Base-by-base conservation (phyloP, 2,113 vertebrate species). In the Xiphias gladius region DNA sequence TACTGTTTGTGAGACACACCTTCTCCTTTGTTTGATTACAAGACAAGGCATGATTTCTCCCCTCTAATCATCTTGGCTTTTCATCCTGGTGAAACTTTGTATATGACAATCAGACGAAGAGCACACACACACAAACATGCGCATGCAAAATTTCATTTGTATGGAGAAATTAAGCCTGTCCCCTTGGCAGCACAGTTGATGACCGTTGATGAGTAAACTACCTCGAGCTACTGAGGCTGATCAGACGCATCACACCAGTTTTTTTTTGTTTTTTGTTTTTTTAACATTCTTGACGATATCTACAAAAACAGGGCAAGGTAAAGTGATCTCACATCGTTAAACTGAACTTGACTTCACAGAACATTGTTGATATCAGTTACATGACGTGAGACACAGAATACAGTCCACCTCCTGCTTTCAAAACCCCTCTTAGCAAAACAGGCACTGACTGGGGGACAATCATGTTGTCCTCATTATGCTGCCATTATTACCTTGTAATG, bases 361-460 rank as follows among this genome's bases (percentile, higher is more conserved):
- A 3, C 50, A 30, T 2, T 86, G 90, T 86, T 85, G 87, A 81
- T 88, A 88, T 90, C 87, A 19, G 64, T 91, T 86, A 93, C 86
- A 70, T 62, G 69, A 72, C 54, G 37, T 7, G 28, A 59, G 71
- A 68, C 52, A 26, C 37, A n/a, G 30, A 79, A 61, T n/a, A 41
- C 14, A 11, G 20, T 7, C 43, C 4, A 12, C 11, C 3, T 43
- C 39, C 2, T 28, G 69, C 66, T 73, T 82, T 62, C 55, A 39
- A 65, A 79, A 37, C 37, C 11, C 59, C 28, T 46, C 30, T 30
- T 12, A 46, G 55, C 75, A 48, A 79, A 88, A 73, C 64, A 24
- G 74, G 50, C 26, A 43, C n/a, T 11, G 41, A 83, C 62, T 43
- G 8, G 2, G n/a, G 52, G 9, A 80, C 58, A 52, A 41, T 85